Evolutionary conservation across 2,113 vertebrate species (phyloP).

Genomic region (Callorhinus ursinus): DNA sequence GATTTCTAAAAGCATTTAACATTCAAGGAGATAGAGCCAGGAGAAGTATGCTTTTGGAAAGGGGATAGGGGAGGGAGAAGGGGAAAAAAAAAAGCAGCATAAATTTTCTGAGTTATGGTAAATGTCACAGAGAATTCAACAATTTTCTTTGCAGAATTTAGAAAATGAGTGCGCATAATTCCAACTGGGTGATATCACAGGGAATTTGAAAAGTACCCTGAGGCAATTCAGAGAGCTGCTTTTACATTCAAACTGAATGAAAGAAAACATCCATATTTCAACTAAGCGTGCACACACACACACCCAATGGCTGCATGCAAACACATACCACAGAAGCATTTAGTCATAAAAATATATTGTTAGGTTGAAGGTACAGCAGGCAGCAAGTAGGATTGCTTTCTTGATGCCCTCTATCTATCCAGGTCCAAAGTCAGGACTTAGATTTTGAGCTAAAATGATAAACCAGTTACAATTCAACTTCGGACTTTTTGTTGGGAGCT

Average conservation of each 20-base stretch:
- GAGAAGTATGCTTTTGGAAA: slow-evolving; percentile 62
- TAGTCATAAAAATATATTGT: slow-evolving; percentile 62
- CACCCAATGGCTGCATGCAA: not conserved
- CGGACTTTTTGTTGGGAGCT: not conserved
- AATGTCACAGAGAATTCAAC: slow-evolving; percentile 70
- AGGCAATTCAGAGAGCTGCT: slow-evolving; percentile 52
- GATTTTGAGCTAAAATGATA: not conserved
- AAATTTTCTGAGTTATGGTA: slow-evolving; percentile 65
- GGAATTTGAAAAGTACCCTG: slow-evolving; percentile 63
- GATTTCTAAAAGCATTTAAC: slow-evolving; percentile 67
- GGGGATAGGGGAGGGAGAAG: not conserved
- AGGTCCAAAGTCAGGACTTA: not conserved
- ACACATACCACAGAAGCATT: slow-evolving; percentile 18
- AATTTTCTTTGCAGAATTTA: slow-evolving; percentile 77
- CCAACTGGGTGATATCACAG: slow-evolving; percentile 59
- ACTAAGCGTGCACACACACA: not conserved
- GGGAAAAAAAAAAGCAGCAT: not conserved
- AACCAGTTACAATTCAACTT: not conserved
- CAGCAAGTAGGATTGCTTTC: slow-evolving; percentile 3
- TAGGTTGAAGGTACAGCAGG: not conserved
- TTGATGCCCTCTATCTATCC: not conserved
- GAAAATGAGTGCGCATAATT: slow-evolving; percentile 69
- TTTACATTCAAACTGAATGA: slow-evolving; percentile 66
- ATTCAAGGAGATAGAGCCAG: slow-evolving; percentile 48
- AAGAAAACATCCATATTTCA: slow-evolving; percentile 72